A percentile compares a stretch with the other conserved stretches of the same genome.
phyloP scores from a whole-genome alignment of 2,113 vertebrate genomes.

The Apeltes quadracus region DNA sequence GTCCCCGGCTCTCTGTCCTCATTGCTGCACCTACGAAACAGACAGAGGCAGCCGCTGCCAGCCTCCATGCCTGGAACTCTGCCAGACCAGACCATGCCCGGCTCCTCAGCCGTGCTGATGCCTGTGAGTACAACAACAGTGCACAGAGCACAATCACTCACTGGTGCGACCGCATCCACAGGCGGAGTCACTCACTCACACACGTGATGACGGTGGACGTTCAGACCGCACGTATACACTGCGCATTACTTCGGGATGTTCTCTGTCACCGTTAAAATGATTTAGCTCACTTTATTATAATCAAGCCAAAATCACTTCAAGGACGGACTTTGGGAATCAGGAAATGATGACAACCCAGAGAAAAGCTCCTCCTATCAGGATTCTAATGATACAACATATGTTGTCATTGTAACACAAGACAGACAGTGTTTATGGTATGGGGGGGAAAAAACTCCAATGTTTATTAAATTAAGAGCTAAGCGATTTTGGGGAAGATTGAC shows the following conservation, averaged over 20 bases:
- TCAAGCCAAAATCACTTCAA: constrained; percentile 48
- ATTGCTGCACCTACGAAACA: constrained; percentile 96
- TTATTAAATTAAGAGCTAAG: constrained; percentile 81
- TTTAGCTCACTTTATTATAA: constrained; percentile 37
- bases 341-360: constrained; percentile 54
- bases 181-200: constrained; percentile 14
- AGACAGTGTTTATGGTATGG: constrained; percentile 69
- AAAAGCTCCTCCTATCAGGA: constrained; percentile 58
- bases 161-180: constrained; percentile 16
- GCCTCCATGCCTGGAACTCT: constrained; percentile 99
- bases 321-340: constrained; percentile 26
- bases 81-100: constrained; percentile 97
- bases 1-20: constrained; percentile 98
- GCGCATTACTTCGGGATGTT: constrained; percentile 3
- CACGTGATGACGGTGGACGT: constrained; percentile 18
- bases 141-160: constrained; percentile 48
- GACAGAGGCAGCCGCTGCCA: constrained; percentile 98
- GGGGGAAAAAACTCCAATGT: constrained; percentile 67
- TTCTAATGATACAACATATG: constrained; percentile 77
- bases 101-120: constrained; percentile 97
- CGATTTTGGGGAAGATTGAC: constrained; percentile 77
- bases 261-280: constrained; percentile 24
- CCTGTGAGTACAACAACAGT: constrained; percentile 87
- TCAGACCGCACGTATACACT: background rate
- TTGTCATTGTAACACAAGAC: constrained; percentile 79